Base-by-base conservation (phyloP, 2,888 invertebrate genomes). In the Brenthis hecate region DNA sequence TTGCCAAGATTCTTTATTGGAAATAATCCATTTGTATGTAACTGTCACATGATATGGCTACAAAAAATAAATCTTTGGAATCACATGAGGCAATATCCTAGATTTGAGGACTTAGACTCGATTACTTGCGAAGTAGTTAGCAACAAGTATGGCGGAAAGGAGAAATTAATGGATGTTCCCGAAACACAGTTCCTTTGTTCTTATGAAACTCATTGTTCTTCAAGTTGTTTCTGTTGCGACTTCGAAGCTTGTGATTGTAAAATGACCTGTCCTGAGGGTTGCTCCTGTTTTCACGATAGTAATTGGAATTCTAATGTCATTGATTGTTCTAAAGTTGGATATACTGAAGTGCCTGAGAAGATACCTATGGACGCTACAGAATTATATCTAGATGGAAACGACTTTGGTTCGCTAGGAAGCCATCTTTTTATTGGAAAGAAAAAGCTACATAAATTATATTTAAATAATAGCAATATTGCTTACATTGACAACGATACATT, bases 361-460 rank as follows among this genome's bases (percentile, higher is more conserved):
- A 95, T 97, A 77, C 97, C 97, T 0, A 97, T 97, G 96, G 97
- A 97, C 85, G 97, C 97, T 43, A 97, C 97, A 53, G 96, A 97
- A 87, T 95, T 97, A 67, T 96, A 96, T 85, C 94, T 98, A 70
- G 97, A 97, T 84, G 97, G 97, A 16, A 97, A 97, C 84, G 94
- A 96, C 80, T 94, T 97, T 74, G 94, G 95, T 19, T 94, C 95
- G 63, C 93, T 98, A 43, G 95, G 95, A 68, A 96, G 96, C 84
- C 97, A 97, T 87, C 94, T 96, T 76, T 97, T 98, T 85, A 96
- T 97, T 78, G 97, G 97, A 6, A 96, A 97, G 86, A 96, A 96
- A 84, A 96, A 96, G 82, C 91, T 97, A 73, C 95, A 96, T 80
- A 95, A 96, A 76, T 92, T 97, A 60, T 97, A 94, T 85, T 91